A percentile compares a stretch with the other conserved stretches of the same genome.
phyloP scores from a whole-genome alignment of 1,140 invertebrate species.

The Hylyphantes graminicola region DNA sequence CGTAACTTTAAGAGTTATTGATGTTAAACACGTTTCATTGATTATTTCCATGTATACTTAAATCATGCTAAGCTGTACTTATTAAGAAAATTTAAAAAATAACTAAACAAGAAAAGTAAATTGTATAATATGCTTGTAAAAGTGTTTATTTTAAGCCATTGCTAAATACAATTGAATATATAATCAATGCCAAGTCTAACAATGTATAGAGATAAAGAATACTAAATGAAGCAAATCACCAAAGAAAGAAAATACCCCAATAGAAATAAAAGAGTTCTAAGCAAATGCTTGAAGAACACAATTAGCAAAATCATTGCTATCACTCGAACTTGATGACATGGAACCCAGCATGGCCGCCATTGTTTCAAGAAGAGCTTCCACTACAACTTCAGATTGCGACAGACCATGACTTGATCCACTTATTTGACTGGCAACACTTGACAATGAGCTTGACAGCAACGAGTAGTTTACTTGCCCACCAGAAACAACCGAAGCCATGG shows the following conservation, averaged over 20 bases:
- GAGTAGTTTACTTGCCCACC: slow-evolving; percentile 11
- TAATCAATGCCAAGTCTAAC: no score
- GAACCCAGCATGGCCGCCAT: slow-evolving; percentile 15
- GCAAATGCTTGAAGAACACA: slow-evolving; percentile 7
- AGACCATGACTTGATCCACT: not conserved
- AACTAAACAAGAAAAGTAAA: not conserved
- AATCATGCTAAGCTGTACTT: not conserved
- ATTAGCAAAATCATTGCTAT: slow-evolving; percentile 5
- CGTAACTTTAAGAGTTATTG: no score
- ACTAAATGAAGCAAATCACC: no score
- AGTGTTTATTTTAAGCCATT: no score
- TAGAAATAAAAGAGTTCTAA: not conserved
- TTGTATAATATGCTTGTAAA: no score
- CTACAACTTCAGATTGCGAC: slow-evolving; percentile 8
- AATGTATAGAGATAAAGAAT: no score
- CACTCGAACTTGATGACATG: not conserved
- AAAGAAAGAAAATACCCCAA: no score
- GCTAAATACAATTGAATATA: no score
- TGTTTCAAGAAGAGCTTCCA: slow-evolving; percentile 17
- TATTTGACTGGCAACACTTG: slow-evolving; percentile 1
- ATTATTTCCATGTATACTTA: not conserved
- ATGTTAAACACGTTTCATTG: no score
- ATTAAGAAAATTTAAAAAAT: not conserved
- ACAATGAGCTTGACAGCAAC: not conserved
- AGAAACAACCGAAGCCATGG: not conserved